Evolutionary conservation across 2,888 invertebrate species (phyloP).

Genomic region (Camponotus fellah): DNA sequence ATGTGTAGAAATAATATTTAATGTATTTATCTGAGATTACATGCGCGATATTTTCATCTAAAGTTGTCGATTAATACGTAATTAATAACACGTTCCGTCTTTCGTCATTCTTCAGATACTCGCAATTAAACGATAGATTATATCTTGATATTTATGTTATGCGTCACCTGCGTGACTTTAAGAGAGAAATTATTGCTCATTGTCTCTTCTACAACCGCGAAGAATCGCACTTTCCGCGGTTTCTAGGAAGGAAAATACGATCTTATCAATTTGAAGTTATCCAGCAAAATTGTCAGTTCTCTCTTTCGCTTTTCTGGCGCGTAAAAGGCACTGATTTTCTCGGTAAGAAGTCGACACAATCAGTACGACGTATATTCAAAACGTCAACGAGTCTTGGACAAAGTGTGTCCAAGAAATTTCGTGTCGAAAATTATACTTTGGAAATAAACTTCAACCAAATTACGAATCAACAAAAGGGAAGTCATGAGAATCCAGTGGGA

Average conservation of each 20-base stretch:
- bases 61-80: neutral
- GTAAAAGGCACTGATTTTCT: conserved; percentile 64
- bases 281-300: neutral
- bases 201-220: conserved; percentile 1
- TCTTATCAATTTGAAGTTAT: conserved; percentile 10
- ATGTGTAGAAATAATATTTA: neutral
- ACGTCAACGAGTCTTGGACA: conserved; percentile 37
- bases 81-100: neutral
- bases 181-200: conserved; percentile 30
- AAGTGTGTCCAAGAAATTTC: neutral
- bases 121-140: conserved; percentile 19
- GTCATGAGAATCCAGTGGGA: neutral
- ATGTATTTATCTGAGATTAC: neutral
- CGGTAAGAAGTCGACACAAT: conserved; percentile 53
- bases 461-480: neutral
- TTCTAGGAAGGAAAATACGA: conserved; percentile 1
- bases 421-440: conserved; percentile 34
- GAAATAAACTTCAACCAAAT: neutral
- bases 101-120: conserved; percentile 3
- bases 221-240: neutral
- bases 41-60: neutral
- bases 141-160: neutral
- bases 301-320: neutral
- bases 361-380: conserved; percentile 31
- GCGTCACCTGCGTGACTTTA: conserved; percentile 18